These are phyloP conservation scores for Atrichornis clamosus DNA, from an alignment of 2,113 vertebrate species.

Conservation along the genomic window DNA sequence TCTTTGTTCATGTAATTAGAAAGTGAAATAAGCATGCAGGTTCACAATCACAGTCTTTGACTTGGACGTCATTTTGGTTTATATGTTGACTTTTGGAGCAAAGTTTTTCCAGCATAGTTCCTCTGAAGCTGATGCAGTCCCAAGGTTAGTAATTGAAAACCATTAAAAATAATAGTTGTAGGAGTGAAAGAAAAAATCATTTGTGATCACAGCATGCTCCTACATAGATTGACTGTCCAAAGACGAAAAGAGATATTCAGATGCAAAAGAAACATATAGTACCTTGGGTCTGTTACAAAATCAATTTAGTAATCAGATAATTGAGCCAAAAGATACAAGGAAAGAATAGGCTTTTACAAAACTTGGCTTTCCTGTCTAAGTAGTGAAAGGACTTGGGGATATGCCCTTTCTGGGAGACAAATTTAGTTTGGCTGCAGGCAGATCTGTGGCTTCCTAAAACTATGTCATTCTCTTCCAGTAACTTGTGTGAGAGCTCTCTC, in stretches of 20 bases:
- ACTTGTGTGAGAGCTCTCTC: not conserved
- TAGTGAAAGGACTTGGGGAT: not conserved
- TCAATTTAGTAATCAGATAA: slow-evolving; percentile 32
- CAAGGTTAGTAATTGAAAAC: not conserved
- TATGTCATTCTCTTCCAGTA: not conserved
- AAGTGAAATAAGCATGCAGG: not conserved
- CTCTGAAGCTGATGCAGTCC: not conserved
- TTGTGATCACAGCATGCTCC: not conserved
- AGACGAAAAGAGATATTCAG: not conserved
- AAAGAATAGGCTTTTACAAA: not conserved
- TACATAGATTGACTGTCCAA: not conserved
- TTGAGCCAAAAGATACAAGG: not conserved
- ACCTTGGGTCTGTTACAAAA: slow-evolving; percentile 18
- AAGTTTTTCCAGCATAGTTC: not conserved
- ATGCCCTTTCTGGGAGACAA: not conserved
- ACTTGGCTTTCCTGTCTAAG: not conserved
- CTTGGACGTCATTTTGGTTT: not conserved
- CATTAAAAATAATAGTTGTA: not conserved
- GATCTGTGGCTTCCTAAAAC: not conserved
- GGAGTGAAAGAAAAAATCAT: not conserved
- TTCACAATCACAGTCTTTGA: not conserved
- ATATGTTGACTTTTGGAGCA: not conserved
- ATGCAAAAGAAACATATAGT: not conserved
- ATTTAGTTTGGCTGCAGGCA: not conserved
- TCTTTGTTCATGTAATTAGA: not conserved